Base-by-base conservation (phyloP, 2,888 invertebrate genomes). In the Acanthoscelides obtectus region DNA sequence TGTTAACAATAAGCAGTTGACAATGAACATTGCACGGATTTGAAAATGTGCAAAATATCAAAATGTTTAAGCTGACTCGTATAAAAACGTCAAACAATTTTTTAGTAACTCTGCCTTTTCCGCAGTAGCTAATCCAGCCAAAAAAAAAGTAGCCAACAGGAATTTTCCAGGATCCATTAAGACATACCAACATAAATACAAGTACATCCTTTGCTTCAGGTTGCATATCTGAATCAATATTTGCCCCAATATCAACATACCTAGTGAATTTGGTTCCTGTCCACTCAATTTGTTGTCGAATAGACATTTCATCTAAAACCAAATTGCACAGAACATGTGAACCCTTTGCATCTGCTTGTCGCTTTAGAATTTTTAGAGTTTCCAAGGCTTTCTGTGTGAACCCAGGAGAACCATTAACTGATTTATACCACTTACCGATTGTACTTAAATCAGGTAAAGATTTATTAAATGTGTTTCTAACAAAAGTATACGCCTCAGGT, bases 291-390 rank as follows among this genome's bases (percentile, higher is more conserved):
- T 76, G 71, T 70, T 74, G 73, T 69, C 75, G 70, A n/a, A 76
- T 72, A 67, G 76, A 68, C 19, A 76, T 73, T 25, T 75, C 75
- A 68, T 77, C 76, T 71, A 76, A 75, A 66, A 77, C 75, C 22
- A 77, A 70, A 66, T 75, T 75, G 70, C 74, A 76, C 22, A 77
- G 22, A 64, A 68, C 66, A 66, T 69, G 72, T 70, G 67, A 73
- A 20, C 71, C 66, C 12, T 22, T 67, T 71, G 64, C 22, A 12
- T 22, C 65, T 71, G 64, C 25, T 67, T 65, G 12, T 12, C 71
- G 69, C 73, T 76, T 77, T 19, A 27, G 12, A 70, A 73, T 72
- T 25, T 25, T 25, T 64, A 75, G 71, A 69, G 71, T 70, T n/a
- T 66, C 68, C 20, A 75, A 73, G 22, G 75, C 72, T 72, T 75